Evolutionary conservation across 2,113 vertebrate genomes (phyloP), one percentile per base, ranked within the genome.

Genomic region (Phalacrocorax pelagicus): DNA sequence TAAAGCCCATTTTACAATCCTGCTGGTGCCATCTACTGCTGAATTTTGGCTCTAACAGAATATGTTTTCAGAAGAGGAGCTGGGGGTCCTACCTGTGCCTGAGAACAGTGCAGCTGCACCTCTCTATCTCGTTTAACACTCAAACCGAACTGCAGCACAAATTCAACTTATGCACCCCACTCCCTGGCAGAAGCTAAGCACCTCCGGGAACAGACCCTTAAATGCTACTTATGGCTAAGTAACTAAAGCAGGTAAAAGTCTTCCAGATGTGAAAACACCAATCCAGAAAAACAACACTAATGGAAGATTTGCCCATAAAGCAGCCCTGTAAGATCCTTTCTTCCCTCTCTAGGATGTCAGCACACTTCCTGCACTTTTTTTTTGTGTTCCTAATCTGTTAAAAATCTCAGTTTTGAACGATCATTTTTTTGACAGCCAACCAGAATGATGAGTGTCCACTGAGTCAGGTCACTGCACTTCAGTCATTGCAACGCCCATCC

Each of bases 21-120:
- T 96, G 81, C 67, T 97, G 94, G 91, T 97, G 97, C 97, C 96
- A 97, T 83, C 97, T 97, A 21, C 97, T 96, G 97, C 91, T 90
- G 87, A 79, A 81, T 80, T 91, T 71, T 0, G 2, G 51, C 78
- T 85, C 27, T 27, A 55, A 29, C 92, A 46, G 80, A 80, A 6
- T 6, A 4, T 2, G 11, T 32, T 32, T 82, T 73, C 34, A 11
- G 47, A 58, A 52, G 57, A 67, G 54, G 40, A 83, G 30, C 42
- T 27, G 84, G 42, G 61, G 86, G 77, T 94, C 88, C 49, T 79
- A 7, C 55, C 47, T 42, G 69, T 51, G 74, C 47, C 51, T 4
- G 15, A 61, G 57, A n/a, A 4, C 12, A 22, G 27, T 7, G 9
- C 2, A 5, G 11, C 15, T 38, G 11, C 6, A 6, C 20, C 24